Percentiles rank a stretch among this genome's conserved stretches.
These are phyloP conservation scores for Coregonus ussuriensis DNA, from an alignment of 2,797 vertebrate genomes.

Conservation along the genomic window DNA sequence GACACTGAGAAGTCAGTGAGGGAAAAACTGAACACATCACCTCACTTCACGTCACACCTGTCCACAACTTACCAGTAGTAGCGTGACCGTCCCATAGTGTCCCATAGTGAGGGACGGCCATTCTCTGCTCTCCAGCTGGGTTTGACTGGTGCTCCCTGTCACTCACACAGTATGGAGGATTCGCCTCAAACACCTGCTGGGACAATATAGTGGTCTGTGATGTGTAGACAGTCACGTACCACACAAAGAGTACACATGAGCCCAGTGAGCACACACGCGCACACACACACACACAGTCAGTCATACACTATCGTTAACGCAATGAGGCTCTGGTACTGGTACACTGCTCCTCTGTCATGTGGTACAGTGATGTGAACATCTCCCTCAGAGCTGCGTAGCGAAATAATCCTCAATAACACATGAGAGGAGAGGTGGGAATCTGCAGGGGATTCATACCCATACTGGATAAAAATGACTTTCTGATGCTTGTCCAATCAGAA, in stretches of 20 bases:
- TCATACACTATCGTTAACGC: background rate
- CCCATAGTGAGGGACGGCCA: constrained; percentile 17
- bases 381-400: background rate
- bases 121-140: constrained; percentile 17
- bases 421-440: constrained; percentile 41
- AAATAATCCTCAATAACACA: constrained; percentile 24
- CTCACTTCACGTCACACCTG: constrained; percentile 17
- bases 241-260: background rate
- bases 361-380: background rate
- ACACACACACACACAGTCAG: background rate
- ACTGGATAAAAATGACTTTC: constrained; percentile 42
- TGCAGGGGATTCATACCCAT: constrained; percentile 47
- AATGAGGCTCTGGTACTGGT: background rate
- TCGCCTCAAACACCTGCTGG: background rate
- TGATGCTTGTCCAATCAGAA: constrained; percentile 33
- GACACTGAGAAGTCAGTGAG: background rate
- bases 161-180: background rate
- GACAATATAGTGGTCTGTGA: background rate
- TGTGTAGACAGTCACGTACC: background rate
- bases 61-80: background rate
- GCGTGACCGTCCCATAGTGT: constrained; percentile 19
- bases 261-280: background rate
- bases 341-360: background rate
- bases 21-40: background rate
- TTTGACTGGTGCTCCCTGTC: constrained; percentile 1